A percentile compares a stretch with the other conserved stretches of the same genome.
Conservation (phyloP, 2,888 invertebrate genomes). For the Autographa gamma region DNA sequence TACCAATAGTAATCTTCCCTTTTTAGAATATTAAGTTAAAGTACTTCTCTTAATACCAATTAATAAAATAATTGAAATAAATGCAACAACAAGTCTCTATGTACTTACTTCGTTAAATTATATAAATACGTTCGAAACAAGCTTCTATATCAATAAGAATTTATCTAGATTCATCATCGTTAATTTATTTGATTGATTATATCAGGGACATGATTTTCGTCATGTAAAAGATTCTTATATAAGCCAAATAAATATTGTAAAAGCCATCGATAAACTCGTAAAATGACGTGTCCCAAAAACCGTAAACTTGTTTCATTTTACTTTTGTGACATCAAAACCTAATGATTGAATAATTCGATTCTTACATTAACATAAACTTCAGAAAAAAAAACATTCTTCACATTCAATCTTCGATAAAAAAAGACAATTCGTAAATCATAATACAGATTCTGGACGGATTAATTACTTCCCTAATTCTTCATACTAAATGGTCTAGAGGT, state of each 20-base stretch:
- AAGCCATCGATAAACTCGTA: background rate
- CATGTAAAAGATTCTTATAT: background rate
- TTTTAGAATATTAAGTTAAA: conserved; percentile 9
- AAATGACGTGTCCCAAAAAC: background rate
- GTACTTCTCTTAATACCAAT: conserved; percentile 26
- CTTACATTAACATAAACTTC: conserved; percentile 1
- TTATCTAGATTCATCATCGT: background rate
- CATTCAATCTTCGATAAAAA: conserved; percentile 28
- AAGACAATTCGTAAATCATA: conserved; percentile 30
- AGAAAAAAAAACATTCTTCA: background rate
- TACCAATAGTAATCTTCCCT: conserved; percentile 55
- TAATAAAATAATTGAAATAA: conserved; percentile 26
- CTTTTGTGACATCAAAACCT: too few relatives aligned
- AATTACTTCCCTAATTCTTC: conserved; percentile 26
- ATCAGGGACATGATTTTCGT: background rate
- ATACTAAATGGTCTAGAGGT: conserved; percentile 22
- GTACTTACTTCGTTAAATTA: background rate
- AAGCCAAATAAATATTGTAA: background rate
- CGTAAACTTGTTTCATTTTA: too few relatives aligned
- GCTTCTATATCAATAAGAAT: background rate
- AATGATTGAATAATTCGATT: too few relatives aligned
- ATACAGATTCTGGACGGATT: conserved; percentile 44
- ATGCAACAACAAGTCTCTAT: conserved; percentile 28
- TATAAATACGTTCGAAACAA: background rate
- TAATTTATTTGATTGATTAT: too few relatives aligned